Evolutionary conservation across 1,140 invertebrate genomes (phyloP), one percentile per base, ranked within the genome.

Genomic region (Papilio polyxenes): DNA sequence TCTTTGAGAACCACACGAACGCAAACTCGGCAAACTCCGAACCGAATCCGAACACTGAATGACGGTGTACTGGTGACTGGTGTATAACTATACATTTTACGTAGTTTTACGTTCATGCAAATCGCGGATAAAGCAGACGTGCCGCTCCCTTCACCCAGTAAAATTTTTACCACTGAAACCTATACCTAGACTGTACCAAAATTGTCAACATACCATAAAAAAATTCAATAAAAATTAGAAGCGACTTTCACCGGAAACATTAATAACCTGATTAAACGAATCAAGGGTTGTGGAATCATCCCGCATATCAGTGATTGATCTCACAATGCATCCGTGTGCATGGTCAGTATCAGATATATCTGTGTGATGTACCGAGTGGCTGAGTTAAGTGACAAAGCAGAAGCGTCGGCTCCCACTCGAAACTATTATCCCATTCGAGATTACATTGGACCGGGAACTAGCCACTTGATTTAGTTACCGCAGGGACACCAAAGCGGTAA

Each of bases 341-440:
- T 89, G 90, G 88, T 92, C 89, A 92, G 87, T 90, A 88, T 89
- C 83, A 82, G 85, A 90, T 91, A 89, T 89, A 91, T 87, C 86
- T 87, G 85, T 92, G 90, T 92, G 90, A 91, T 91, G 90, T 89
- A 88, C 89, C 87, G 88, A 90, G 89, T 91, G 89, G 89, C 88
- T 91, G 88, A 89, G 90, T 92, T 92, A 93, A 93, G 93, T 93
- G 92, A 93, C 91, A 92, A 92, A 92, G 91, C 91, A 89, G 90
- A 92, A 90, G 90, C 90, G 90, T 92, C 86, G 87, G 88, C 89
- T 92, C 90, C 90, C 89, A 90, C 91, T 91, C 89, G 86, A 88
- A 89, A 90, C 90, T 92, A 94, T 94, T 94, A 94, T 94, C 93
- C 92, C 90, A 92, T 90, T 92, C 90, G 92, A 89, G 90, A 92